Percentiles rank a stretch among this genome's conserved stretches.
These are phyloP conservation scores for Anisognathus igniventris DNA, from an alignment of 2,797 vertebrate species.

Conservation along the genomic window DNA sequence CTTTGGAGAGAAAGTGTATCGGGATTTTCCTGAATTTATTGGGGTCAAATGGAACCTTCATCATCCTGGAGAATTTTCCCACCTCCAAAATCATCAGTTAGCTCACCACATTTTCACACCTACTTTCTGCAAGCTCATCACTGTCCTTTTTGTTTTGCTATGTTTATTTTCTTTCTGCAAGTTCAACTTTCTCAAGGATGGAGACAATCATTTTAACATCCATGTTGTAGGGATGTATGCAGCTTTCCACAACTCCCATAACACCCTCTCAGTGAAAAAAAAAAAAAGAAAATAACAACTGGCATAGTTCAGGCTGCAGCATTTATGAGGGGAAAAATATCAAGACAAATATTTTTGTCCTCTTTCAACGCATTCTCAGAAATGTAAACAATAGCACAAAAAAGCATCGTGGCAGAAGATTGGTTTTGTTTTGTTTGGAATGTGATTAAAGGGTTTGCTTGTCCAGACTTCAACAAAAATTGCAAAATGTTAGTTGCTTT, in stretches of 20 bases:
- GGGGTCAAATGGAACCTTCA: background rate
- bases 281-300: background rate
- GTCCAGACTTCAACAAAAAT: background rate
- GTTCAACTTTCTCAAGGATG: background rate
- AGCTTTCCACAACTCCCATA: background rate
- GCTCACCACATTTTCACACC: background rate
- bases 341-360: background rate
- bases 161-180: background rate
- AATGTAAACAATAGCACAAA: background rate
- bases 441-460: background rate
- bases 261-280: background rate
- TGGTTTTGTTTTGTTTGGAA: background rate
- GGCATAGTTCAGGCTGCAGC: background rate
- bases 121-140: background rate
- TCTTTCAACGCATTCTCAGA: constrained; percentile 9
- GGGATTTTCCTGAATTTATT: background rate
- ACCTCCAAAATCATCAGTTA: background rate
- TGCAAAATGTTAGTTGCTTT: background rate
- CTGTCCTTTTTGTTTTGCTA: background rate
- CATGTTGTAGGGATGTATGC: background rate
- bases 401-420: background rate
- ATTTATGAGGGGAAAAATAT: background rate
- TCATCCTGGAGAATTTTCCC: background rate
- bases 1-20: background rate
- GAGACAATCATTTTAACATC: background rate